Conservation (phyloP, 2,888 invertebrate genomes). For the Nebria brevicollis region DNA sequence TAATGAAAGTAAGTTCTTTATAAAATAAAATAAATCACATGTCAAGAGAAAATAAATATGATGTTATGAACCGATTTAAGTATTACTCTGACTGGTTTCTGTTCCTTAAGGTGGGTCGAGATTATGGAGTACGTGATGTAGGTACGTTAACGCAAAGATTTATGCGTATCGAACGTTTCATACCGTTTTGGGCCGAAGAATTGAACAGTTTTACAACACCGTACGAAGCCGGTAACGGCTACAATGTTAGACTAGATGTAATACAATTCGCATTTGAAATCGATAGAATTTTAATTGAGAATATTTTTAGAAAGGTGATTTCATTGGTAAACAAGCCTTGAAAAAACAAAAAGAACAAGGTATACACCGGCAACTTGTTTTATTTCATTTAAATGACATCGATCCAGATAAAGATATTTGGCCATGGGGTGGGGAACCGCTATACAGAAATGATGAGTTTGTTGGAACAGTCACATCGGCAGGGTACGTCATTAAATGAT, state of each 20-base stretch:
- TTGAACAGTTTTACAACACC: slow-evolving; percentile 70
- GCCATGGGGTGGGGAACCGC: slow-evolving; percentile 77
- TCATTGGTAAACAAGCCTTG: slow-evolving; percentile 74
- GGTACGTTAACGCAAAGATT: slow-evolving; percentile 74
- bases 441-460: slow-evolving; percentile 73
- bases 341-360: slow-evolving; percentile 70
- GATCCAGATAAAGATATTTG: slow-evolving; percentile 73
- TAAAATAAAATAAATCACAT: slow-evolving; percentile 7
- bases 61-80: neutral
- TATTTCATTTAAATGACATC: slow-evolving; percentile 71
- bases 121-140: slow-evolving; percentile 75
- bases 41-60: too few species aligned
- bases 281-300: neutral
- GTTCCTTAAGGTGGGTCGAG: slow-evolving; percentile 66
- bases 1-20: slow-evolving; percentile 66
- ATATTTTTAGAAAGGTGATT: slow-evolving; percentile 66
- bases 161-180: slow-evolving; percentile 75
- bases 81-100: neutral
- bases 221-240: slow-evolving; percentile 72
- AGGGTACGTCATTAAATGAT: slow-evolving; percentile 62
- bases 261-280: slow-evolving; percentile 41
- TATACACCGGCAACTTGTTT: slow-evolving; percentile 70
- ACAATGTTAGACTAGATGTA: slow-evolving; percentile 69
- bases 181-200: slow-evolving; percentile 79
- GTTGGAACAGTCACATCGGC: slow-evolving; percentile 75